Percentiles rank a stretch among this genome's conserved stretches.
Evolutionary conservation across 1,140 invertebrate genomes (phyloP).

Genomic region (Tetramorium alpestre): DNA sequence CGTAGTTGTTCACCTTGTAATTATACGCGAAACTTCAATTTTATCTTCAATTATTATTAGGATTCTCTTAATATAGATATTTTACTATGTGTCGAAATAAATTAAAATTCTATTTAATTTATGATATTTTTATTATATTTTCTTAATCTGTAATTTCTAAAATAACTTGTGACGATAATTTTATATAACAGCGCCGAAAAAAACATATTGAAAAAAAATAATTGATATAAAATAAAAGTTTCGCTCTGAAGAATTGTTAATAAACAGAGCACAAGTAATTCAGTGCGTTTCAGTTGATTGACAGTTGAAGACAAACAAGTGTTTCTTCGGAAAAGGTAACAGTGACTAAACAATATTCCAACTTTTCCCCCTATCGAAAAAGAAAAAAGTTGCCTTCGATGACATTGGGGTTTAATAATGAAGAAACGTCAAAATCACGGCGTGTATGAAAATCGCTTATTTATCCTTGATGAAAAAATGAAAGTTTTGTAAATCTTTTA

Average conservation of each 20-base stretch:
- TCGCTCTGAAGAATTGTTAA: background rate
- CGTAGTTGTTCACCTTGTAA: constrained; percentile 1
- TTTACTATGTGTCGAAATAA: background rate
- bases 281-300: constrained; percentile 73
- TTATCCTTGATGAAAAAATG: background rate
- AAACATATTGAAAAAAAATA: background rate
- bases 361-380: constrained; percentile 63
- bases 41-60: background rate
- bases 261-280: constrained; percentile 64
- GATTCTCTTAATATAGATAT: background rate
- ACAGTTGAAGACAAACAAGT: constrained; percentile 54
- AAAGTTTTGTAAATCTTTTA: constrained; percentile 7
- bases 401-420: constrained; percentile 34
- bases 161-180: background rate
- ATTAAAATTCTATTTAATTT: background rate
- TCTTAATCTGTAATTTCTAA: background rate
- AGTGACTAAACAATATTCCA: constrained; percentile 63
- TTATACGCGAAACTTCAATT: background rate
- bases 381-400: constrained; percentile 20
- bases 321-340: background rate
- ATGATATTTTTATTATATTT: background rate
- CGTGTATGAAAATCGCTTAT: background rate
- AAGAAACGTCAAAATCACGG: background rate
- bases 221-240: background rate
- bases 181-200: background rate